Evolutionary conservation across 2,888 invertebrate species (phyloP).

Genomic region (Ormyrus pomaceus): DNA sequence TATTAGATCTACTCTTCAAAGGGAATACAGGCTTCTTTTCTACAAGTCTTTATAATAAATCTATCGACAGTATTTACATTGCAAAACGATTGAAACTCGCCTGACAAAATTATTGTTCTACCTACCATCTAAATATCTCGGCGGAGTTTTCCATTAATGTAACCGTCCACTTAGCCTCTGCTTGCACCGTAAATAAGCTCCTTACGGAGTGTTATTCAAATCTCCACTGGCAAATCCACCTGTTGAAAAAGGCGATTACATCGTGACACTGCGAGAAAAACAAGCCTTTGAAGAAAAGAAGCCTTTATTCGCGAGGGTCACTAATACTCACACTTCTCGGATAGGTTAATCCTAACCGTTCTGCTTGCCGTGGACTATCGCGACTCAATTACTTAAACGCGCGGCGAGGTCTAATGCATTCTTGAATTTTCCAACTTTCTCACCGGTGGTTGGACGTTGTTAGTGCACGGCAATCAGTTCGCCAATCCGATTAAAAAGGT

Average conservation of each 20-base stretch:
- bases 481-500: constrained; percentile 27
- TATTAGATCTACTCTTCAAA: constrained; percentile 30
- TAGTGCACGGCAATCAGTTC: constrained; percentile 40
- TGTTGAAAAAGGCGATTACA: constrained; percentile 45
- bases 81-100: constrained; percentile 7
- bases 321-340: constrained; percentile 33
- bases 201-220: constrained; percentile 22
- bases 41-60: not conserved
- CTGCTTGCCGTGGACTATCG: constrained; percentile 44
- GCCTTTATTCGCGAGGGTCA: constrained; percentile 36
- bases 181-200: not conserved
- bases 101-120: not conserved
- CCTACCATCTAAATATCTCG: not conserved
- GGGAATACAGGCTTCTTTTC: constrained; percentile 36
- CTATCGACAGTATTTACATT: not conserved
- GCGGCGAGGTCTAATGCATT: constrained; percentile 19
- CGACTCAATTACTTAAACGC: constrained; percentile 42
- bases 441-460: constrained; percentile 12
- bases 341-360: constrained; percentile 28
- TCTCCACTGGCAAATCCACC: constrained; percentile 27
- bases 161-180: not conserved
- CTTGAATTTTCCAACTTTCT: constrained; percentile 15
- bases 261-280: constrained; percentile 39
- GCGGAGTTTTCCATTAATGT: not conserved
- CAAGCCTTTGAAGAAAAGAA: constrained; percentile 21